Conservation (phyloP, 2,888 invertebrate species). For the Machimus rusticus region DNA sequence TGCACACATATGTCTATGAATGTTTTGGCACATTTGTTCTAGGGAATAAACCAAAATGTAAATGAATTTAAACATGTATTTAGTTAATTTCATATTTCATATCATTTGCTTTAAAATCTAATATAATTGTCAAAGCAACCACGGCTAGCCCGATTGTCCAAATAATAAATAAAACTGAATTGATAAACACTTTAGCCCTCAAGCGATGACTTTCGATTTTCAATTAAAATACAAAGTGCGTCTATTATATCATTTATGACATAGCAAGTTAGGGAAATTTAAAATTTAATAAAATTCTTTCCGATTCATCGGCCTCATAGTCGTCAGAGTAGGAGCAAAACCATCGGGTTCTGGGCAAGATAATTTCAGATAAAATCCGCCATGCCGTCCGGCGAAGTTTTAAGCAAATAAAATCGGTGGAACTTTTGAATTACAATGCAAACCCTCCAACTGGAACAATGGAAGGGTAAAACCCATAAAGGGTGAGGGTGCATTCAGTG, state of each 20-base stretch:
- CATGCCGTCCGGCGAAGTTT: background rate
- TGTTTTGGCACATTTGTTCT: no score
- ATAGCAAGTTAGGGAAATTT: background rate
- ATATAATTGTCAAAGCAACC: no score
- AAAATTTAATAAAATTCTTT: background rate
- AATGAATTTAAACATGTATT: no score
- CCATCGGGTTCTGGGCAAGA: background rate
- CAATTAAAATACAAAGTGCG: background rate
- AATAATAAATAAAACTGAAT: background rate
- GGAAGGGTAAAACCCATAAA: background rate
- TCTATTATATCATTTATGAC: background rate
- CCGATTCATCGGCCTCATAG: background rate
- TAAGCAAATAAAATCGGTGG: background rate
- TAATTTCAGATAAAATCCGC: background rate
- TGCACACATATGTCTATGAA: no score
- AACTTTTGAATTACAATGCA: background rate
- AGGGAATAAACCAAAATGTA: no score
- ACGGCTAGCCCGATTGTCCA: background rate
- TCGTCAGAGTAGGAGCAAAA: background rate
- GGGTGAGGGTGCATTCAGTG: background rate
- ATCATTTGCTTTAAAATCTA: no score
- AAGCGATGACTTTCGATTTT: background rate
- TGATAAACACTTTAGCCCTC: background rate
- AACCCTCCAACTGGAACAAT: background rate
- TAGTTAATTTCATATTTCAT: no score